These are phyloP conservation scores for Botia almorhae DNA, from an alignment of 2,797 vertebrate genomes.

Conservation along the genomic window DNA sequence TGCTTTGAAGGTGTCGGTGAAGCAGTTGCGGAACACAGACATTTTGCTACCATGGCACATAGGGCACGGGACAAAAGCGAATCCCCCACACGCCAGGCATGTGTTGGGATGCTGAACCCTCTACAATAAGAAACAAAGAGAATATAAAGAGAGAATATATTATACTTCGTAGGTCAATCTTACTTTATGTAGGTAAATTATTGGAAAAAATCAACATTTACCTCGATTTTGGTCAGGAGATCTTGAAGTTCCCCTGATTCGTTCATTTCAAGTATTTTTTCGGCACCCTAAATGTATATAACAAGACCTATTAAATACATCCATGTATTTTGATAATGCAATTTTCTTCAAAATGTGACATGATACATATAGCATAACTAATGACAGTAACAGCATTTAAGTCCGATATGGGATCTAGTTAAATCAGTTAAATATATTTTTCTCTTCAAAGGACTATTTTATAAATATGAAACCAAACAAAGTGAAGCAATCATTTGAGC, in stretches of 20 bases:
- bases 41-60: constrained; percentile 99
- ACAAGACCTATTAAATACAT: constrained; percentile 23
- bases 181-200: not conserved
- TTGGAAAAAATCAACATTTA: constrained; percentile 63
- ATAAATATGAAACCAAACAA: not conserved
- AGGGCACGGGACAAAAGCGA: constrained; percentile 93
- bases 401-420: not conserved
- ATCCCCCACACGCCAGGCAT: constrained; percentile 93
- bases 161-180: not conserved
- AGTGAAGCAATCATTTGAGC: not conserved
- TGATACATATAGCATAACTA: not conserved
- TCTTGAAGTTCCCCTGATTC: constrained; percentile 98
- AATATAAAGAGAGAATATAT: not conserved
- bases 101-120: constrained; percentile 91
- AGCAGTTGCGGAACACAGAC: constrained; percentile 97
- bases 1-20: constrained; percentile 98
- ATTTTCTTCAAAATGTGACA: not conserved
- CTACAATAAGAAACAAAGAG: constrained; percentile 69
- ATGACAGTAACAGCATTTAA: not conserved
- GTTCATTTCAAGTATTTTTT: constrained; percentile 99
- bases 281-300: constrained; percentile 85
- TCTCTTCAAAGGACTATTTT: not conserved
- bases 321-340: not conserved
- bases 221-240: constrained; percentile 98
- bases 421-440: not conserved